These are phyloP conservation scores for Cuniculus paca DNA, from an alignment of 2,797 vertebrate species.

Conservation along the genomic window DNA sequence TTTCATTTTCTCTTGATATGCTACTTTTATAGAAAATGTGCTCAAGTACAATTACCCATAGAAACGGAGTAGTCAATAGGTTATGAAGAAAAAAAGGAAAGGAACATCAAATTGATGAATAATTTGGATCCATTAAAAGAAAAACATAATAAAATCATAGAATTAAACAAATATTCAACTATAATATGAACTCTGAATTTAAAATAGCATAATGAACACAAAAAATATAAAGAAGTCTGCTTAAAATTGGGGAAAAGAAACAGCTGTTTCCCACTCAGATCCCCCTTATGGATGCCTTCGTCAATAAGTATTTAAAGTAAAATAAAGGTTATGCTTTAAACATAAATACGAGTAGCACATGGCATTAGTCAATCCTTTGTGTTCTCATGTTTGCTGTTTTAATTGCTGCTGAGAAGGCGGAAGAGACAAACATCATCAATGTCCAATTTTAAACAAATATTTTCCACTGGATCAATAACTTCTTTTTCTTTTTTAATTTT, in stretches of 20 bases:
- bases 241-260: neutral
- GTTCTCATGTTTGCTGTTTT: neutral
- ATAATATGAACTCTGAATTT: neutral
- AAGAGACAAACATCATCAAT: neutral
- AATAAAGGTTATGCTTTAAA: neutral
- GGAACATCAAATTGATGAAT: neutral
- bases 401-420: neutral
- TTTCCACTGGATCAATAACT: neutral
- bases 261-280: neutral
- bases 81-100: neutral
- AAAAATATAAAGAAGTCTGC: neutral
- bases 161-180: neutral
- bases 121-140: neutral
- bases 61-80: neutral
- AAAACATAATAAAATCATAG: neutral
- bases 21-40: conserved; percentile 19
- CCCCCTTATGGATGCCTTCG: neutral
- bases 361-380: neutral
- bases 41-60: neutral
- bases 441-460: neutral
- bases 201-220: neutral
- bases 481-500: too few species aligned
- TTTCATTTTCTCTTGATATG: neutral
- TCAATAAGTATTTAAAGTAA: neutral
- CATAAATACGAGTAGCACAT: neutral